A percentile compares a stretch with the other conserved stretches of the same genome.
Conservation (phyloP, 2,888 invertebrate genomes). For the Belgica antarctica region DNA sequence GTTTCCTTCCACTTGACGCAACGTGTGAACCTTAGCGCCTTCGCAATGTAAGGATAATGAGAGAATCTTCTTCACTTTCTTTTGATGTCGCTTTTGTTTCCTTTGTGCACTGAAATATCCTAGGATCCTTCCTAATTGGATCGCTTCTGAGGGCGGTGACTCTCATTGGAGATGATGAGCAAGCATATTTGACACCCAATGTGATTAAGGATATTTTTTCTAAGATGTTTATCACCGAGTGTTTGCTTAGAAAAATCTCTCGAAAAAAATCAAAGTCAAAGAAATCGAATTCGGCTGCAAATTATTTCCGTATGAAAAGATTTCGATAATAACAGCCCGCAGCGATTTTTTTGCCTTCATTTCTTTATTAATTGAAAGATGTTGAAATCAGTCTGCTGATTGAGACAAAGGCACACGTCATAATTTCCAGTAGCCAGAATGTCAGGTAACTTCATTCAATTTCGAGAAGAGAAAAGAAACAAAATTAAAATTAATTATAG, state of each 20-base stretch:
- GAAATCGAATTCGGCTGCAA: too few relatives aligned
- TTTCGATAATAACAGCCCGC: not conserved
- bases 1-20: conserved; percentile 37
- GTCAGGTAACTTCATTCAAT: not conserved
- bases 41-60: not conserved
- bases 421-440: conserved; percentile 42
- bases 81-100: conserved; percentile 17
- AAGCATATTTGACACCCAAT: not conserved
- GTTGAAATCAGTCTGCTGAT: not conserved
- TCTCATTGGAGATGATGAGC: conserved; percentile 17
- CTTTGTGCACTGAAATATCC: not conserved
- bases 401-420: conserved; percentile 40
- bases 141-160: conserved; percentile 10
- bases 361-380: not conserved
- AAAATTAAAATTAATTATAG: conserved; percentile 21
- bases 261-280: not conserved
- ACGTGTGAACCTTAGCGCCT: conserved; percentile 44
- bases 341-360: not conserved
- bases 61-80: conserved; percentile 3
- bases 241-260: too few relatives aligned
- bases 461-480: not conserved
- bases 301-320: not conserved
- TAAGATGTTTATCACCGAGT: not conserved
- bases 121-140: conserved; percentile 25
- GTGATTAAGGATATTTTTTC: not conserved